Conservation (phyloP, 2,888 invertebrate species). For the Spatulosminthurus flaviceps region DNA sequence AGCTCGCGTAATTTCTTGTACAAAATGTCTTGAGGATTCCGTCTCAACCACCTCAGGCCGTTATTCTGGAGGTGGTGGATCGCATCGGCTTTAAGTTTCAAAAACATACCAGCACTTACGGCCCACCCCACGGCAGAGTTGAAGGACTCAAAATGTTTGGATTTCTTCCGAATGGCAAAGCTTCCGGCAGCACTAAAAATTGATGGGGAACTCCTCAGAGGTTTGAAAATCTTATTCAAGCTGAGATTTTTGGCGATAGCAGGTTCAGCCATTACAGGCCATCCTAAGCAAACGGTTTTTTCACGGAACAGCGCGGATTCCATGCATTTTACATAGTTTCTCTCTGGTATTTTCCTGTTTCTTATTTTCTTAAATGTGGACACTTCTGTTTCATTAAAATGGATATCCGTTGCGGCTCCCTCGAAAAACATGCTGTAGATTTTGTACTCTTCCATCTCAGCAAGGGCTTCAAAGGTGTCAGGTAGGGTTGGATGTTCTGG, state of each 20-base stretch:
- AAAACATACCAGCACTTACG: neutral
- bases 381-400: too few relatives aligned
- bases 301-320: neutral
- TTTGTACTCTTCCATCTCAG: neutral
- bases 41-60: neutral
- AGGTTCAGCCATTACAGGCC: neutral
- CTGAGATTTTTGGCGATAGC: neutral
- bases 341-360: neutral
- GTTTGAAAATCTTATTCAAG: neutral
- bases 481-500: neutral
- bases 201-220: neutral
- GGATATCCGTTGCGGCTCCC: too few relatives aligned
- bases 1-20: neutral
- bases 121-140: neutral
- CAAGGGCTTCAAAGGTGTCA: neutral
- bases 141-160: neutral
- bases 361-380: neutral
- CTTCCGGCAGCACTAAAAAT: too few relatives aligned
- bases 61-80: neutral
- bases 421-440: neutral
- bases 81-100: too few relatives aligned
- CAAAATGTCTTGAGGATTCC: neutral
- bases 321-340: neutral
- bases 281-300: conserved; percentile 29
- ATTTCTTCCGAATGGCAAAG: neutral